Percentiles rank a stretch among this genome's conserved stretches.
These are phyloP conservation scores for Stomatorhinus ivindoensis DNA, from an alignment of 2,113 vertebrate genomes.

Conservation along the genomic window DNA sequence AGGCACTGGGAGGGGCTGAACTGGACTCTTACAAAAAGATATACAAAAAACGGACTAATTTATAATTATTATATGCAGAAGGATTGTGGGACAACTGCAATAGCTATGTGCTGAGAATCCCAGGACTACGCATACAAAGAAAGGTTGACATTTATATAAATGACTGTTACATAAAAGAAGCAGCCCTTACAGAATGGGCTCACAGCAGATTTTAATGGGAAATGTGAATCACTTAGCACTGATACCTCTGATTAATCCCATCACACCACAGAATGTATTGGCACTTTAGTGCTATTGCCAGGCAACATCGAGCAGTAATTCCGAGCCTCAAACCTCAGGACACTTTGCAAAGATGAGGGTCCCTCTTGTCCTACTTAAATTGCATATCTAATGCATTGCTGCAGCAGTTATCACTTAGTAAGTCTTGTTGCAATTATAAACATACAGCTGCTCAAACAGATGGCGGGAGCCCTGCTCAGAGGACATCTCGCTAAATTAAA, in stretches of 20 bases:
- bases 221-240: slow-evolving; percentile 8
- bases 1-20: neutral
- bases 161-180: neutral
- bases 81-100: neutral
- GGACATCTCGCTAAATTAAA: slow-evolving; percentile 53
- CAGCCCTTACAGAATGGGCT: neutral
- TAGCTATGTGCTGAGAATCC: neutral
- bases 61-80: neutral
- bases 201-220: neutral
- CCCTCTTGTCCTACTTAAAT: slow-evolving; percentile 39
- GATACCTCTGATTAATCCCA: neutral
- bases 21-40: neutral
- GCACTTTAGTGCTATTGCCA: neutral
- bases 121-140: neutral
- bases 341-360: slow-evolving; percentile 23
- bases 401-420: slow-evolving; percentile 52
- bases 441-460: slow-evolving; percentile 60
- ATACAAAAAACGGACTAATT: neutral
- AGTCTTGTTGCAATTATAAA: slow-evolving; percentile 55
- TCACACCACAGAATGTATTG: neutral
- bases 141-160: neutral
- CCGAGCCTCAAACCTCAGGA: slow-evolving; percentile 20
- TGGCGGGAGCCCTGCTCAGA: slow-evolving; percentile 51
- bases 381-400: slow-evolving; percentile 44
- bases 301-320: neutral